Base-by-base conservation (phyloP, 2,888 invertebrate species). In the Tromatobia lineatoria region DNA sequence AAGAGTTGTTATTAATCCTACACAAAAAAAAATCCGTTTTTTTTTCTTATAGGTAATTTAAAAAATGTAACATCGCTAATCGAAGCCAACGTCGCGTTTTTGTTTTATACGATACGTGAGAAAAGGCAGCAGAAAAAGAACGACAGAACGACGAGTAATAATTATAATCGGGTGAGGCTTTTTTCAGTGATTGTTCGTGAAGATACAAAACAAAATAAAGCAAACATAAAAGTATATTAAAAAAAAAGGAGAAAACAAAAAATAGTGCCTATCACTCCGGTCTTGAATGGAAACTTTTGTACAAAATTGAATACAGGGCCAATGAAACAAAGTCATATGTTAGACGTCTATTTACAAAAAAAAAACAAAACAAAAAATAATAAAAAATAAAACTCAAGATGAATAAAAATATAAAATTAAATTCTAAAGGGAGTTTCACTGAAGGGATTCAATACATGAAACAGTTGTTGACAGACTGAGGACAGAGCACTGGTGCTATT, bases 231-330 rank as follows among this genome's bases (percentile, higher is more conserved):
- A 73, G 38, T 45, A 79, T 59, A 70, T 18, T n/a, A 66, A 74
- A 74, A 64, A 77, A 45, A 34, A 75, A 64, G 13, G 88, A 88
- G 82, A 83, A 90, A 88, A 89, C 88, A 83, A 86, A 83, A 88
- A 90, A 91, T 89, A 91, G 92, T 92, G 92, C 92, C 92, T 92
- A 91, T 88, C 89, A 89, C 89, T 89, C 89, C 89, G 88, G 90
- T 91, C 87, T 90, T 90, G 89, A 90, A 87, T 80, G 87, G 85
- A 85, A 91, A 91, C 90, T 85, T 88, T 91, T 91, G 93, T 93
- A 93, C 93, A 93, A 92, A 92, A 90, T 93, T 91, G 83, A 91
- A 91, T 91, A 91, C 92, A 92, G 93, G 92, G 92, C 92, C 91
- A 90, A 92, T 87, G 89, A 83, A 87, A 87, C 88, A 89, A 90